These are phyloP conservation scores for Drosophila lowei DNA, from an alignment of 1,140 invertebrate species.

Conservation along the genomic window DNA sequence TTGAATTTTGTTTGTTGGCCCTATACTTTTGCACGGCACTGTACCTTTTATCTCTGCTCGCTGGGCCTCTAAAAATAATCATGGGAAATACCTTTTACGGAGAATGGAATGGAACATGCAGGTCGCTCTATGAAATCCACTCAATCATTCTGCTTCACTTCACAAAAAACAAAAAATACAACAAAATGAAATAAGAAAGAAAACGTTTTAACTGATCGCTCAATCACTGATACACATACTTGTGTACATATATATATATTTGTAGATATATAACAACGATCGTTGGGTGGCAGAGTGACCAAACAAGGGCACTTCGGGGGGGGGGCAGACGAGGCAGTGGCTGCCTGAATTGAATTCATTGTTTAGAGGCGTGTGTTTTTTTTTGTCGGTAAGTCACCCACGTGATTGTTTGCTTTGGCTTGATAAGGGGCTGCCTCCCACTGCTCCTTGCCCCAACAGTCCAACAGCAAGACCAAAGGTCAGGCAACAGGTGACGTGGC, in stretches of 20 bases:
- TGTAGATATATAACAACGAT: conserved; percentile 9
- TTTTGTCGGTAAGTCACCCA: conserved; percentile 33
- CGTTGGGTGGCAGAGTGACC: conserved; percentile 19
- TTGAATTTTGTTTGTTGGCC: background rate
- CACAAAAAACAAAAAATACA: conserved; percentile 19
- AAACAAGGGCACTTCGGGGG: too few species aligned
- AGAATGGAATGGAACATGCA: conserved; percentile 40
- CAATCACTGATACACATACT: conserved; percentile 71
- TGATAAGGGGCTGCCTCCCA: conserved; percentile 31
- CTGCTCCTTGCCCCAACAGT: background rate
- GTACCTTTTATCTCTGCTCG: conserved; percentile 45
- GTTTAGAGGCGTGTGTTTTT: conserved; percentile 27
- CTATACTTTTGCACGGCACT: conserved; percentile 23
- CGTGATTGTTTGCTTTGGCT: conserved; percentile 48
- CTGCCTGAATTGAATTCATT: conserved; percentile 59
- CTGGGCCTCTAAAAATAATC: conserved; percentile 47
- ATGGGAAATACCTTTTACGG: conserved; percentile 46
- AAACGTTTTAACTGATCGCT: conserved; percentile 77
- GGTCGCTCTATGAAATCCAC: conserved; percentile 69
- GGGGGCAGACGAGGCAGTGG: conserved; percentile 4
- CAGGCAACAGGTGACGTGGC: conserved; percentile 44
- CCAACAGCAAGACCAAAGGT: conserved; percentile 35
- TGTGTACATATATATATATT: background rate
- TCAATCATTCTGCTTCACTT: conserved; percentile 73
- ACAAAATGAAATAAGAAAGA: conserved; percentile 37